These are phyloP conservation scores for Harpagoxenus sublaevis DNA, from an alignment of 2,888 invertebrate genomes.

Conservation along the genomic window DNA sequence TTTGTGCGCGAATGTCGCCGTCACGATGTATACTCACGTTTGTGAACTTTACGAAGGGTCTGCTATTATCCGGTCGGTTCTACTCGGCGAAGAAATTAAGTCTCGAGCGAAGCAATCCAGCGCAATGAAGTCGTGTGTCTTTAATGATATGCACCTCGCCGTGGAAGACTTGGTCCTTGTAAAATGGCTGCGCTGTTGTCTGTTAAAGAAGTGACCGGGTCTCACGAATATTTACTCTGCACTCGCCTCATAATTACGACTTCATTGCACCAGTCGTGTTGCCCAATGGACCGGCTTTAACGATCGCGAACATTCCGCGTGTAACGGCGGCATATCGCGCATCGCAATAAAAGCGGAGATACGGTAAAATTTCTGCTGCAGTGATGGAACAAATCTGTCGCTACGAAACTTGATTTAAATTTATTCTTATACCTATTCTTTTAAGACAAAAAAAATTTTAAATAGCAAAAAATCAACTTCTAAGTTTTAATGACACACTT, in stretches of 20 bases:
- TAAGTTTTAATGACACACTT: neutral
- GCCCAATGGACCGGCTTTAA: conserved; percentile 50
- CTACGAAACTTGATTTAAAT: neutral
- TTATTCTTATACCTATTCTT: neutral
- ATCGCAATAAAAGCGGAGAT: conserved; percentile 25
- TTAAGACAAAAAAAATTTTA: neutral
- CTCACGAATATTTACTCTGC: conserved; percentile 51
- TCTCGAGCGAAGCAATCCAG: conserved; percentile 58
- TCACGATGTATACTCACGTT: conserved; percentile 58
- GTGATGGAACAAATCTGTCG: neutral
- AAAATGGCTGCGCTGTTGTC: conserved; percentile 46
- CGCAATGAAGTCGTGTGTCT: conserved; percentile 70
- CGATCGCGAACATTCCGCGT: conserved; percentile 35
- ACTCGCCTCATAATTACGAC: conserved; percentile 49
- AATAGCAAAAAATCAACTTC: neutral
- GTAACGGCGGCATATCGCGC: conserved; percentile 24
- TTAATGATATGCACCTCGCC: conserved; percentile 68
- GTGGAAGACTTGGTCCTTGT: conserved; percentile 45
- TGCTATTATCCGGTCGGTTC: conserved; percentile 53
- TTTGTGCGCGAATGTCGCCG: conserved; percentile 52
- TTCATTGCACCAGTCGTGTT: conserved; percentile 41
- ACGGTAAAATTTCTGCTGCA: neutral
- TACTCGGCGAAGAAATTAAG: conserved; percentile 63
- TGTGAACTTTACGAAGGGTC: conserved; percentile 56
- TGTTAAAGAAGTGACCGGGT: conserved; percentile 53